Conservation (phyloP, 1,140 invertebrate species). For the Pseudomyrmex sp. region DNA sequence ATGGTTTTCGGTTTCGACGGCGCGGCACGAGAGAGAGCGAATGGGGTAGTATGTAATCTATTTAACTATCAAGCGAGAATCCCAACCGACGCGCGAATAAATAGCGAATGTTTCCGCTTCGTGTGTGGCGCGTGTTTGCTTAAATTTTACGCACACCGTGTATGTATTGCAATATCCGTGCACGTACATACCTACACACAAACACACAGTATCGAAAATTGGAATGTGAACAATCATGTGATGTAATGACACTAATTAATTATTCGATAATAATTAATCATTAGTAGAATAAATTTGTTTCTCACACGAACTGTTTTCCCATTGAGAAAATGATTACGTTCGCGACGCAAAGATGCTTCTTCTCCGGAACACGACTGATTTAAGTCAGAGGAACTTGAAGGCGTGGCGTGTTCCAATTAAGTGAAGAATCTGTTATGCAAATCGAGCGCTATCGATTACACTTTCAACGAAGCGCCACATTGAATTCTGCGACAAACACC, state of each 20-base stretch:
- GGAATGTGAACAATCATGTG: constrained; percentile 3
- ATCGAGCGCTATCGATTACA: constrained; percentile 48
- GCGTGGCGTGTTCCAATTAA: constrained; percentile 49
- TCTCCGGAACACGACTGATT: constrained; percentile 6
- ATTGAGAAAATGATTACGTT: neutral
- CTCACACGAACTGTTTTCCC: too few relatives aligned
- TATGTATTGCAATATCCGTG: neutral
- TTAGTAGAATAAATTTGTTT: too few relatives aligned
- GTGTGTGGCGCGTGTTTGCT: neutral
- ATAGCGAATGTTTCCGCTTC: constrained; percentile 10
- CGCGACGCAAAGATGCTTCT: neutral
- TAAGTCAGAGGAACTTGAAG: constrained; percentile 46
- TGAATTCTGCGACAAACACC: constrained; percentile 39
- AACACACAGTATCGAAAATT: neutral
- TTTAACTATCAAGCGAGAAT: constrained; percentile 44
- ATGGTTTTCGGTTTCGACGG: constrained; percentile 28
- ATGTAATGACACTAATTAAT: constrained; percentile 10
- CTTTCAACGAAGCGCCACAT: constrained; percentile 31
- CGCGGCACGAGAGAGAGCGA: neutral
- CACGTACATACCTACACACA: too few relatives aligned
- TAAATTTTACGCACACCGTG: neutral
- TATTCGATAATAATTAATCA: neutral
- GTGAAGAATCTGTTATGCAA: constrained; percentile 58
- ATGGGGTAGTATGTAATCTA: constrained; percentile 18
- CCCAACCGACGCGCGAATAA: constrained; percentile 14